Percentiles rank a stretch among this genome's conserved stretches.
Conservation (phyloP, 2,888 invertebrate genomes). For the Lacanobia wlatinum region DNA sequence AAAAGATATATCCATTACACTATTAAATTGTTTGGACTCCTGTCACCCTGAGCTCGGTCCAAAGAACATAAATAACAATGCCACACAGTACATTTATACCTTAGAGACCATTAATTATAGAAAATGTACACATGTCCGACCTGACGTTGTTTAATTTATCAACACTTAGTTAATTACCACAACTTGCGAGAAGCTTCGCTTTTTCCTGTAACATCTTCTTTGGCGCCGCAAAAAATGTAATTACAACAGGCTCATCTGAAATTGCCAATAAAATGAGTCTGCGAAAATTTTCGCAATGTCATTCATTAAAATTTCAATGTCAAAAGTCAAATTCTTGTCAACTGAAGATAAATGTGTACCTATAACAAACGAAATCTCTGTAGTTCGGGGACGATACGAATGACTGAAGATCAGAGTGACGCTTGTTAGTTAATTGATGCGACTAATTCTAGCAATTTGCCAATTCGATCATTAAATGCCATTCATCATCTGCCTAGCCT, state of each 20-base stretch:
- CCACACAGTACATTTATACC: slow-evolving; percentile 5
- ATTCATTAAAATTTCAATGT: slow-evolving; percentile 54
- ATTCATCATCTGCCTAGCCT: too few relatives aligned
- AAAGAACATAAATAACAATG: slow-evolving; percentile 23
- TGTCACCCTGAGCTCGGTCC: slow-evolving; percentile 18
- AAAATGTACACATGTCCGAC: slow-evolving; percentile 40
- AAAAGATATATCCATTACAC: slow-evolving; percentile 21
- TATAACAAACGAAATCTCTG: slow-evolving; percentile 14
- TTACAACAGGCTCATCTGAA: slow-evolving; percentile 32
- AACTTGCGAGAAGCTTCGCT: slow-evolving; percentile 10
- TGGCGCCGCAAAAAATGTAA: slow-evolving; percentile 27
- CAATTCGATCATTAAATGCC: slow-evolving; percentile 17
- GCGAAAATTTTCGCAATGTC: slow-evolving; percentile 35
- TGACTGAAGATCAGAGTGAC: not conserved
- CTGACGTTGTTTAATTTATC: slow-evolving; percentile 41
- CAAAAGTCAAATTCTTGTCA: slow-evolving; percentile 31
- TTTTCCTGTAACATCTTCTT: slow-evolving; percentile 32
- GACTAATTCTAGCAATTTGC: slow-evolving; percentile 26
- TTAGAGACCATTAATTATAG: slow-evolving; percentile 44
- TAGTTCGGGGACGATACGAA: not conserved
- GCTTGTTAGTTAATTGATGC: not conserved
- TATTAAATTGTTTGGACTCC: slow-evolving; percentile 27
- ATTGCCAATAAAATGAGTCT: slow-evolving; percentile 42
- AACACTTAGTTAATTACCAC: slow-evolving; percentile 48
- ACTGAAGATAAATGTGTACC: slow-evolving; percentile 19